Evolutionary conservation across 2,797 vertebrate genomes (phyloP), one percentile per base, ranked within the genome.

Genomic region (Echeneis naucrates): DNA sequence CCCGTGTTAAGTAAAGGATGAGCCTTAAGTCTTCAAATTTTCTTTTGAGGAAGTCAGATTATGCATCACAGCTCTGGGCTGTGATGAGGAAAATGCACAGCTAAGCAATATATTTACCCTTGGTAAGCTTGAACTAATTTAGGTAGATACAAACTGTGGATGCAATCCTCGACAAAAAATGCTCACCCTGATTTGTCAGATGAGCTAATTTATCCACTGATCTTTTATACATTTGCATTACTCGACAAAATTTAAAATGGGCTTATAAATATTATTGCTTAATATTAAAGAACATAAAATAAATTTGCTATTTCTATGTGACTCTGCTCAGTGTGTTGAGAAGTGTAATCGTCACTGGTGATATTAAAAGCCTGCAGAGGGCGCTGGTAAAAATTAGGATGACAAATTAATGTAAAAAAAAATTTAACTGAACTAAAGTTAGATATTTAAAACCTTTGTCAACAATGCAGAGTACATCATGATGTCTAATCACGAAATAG

Each of bases 341-440:
- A 42, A 27, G 10, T 21, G 12, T 65, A 16, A 6, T 17, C 10
- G 12, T 14, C 30, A 35, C 1, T 44, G 2, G 21, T 57, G 17
- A 63, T 57, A 21, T 26, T 2, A 61, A 26, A 44, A 52, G 54
- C 77, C 86, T 83, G 68, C 60, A 85, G 86, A 68, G 81, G 84
- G 80, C 51, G 59, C 83, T 67, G 4, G 8, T 30, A 64, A 77
- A 65, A 67, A 58, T 26, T 13, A 42, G n/a, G 51, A 23, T 10
- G 2, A 70, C 1, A 42, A 4, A 58, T 8, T 26, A 54, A 33
- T 62, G n/a, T n/a, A n/a, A n/a, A n/a, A n/a, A n/a, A n/a, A n/a
- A n/a, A n/a, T n/a, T n/a, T n/a, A n/a, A n/a, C n/a, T n/a, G n/a
- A n/a, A n/a, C n/a, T 6, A 61, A 60, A 32, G 48, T 75, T 58